Evolutionary conservation across 2,113 vertebrate genomes (phyloP).

Genomic region (Pterocles orientalis): DNA sequence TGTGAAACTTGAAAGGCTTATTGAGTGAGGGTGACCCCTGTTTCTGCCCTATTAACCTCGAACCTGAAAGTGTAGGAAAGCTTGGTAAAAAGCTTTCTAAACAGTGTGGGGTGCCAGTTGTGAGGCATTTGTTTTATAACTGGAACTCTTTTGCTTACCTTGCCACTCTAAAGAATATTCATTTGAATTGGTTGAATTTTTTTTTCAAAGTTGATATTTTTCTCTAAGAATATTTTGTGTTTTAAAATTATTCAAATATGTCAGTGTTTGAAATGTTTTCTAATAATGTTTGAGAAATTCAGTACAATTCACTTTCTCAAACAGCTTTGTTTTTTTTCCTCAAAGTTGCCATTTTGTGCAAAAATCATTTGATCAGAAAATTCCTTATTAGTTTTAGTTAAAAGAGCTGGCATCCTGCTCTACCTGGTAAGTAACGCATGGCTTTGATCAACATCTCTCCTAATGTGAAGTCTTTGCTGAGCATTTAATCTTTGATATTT

Average conservation of each 20-base stretch:
- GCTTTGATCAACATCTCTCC: not conserved
- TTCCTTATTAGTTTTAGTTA: not conserved
- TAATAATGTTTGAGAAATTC: not conserved
- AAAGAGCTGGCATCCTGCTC: not conserved
- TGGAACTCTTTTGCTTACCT: not conserved
- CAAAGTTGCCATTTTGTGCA: not conserved
- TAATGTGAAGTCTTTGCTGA: not conserved
- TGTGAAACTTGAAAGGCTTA: not conserved
- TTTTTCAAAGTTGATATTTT: not conserved
- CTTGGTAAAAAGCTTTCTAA: not conserved
- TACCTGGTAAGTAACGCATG: not conserved
- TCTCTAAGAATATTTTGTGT: not conserved
- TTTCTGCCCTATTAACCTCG: not conserved
- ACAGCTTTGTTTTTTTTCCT: not conserved
- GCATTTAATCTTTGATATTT: not conserved
- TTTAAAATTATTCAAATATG: not conserved
- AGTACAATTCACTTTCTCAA: not conserved
- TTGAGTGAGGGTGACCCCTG: not conserved
- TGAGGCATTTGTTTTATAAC: not conserved
- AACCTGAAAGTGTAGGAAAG: not conserved
- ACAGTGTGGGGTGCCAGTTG: accelerated
- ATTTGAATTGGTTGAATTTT: not conserved
- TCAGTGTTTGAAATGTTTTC: not conserved
- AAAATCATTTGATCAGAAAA: not conserved
- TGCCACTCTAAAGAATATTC: not conserved